Evolutionary conservation across 2,113 vertebrate species (phyloP), one percentile per base, ranked within the genome.

Genomic region (Rousettus leschenaultii): DNA sequence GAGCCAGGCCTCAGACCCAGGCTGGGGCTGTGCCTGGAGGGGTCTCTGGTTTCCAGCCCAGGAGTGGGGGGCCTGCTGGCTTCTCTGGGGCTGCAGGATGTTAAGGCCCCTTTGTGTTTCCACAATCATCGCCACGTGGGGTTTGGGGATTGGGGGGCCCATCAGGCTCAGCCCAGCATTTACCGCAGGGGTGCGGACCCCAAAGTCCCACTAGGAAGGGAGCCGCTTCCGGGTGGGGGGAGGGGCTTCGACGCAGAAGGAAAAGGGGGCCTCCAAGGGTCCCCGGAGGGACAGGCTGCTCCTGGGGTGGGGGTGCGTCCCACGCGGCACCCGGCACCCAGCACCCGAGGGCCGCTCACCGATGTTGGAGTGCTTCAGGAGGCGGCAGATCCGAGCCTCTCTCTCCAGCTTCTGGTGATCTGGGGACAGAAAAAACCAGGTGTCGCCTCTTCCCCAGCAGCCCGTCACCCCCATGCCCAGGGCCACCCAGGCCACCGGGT

Each of bases 321-420:
- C 51, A 16, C 51, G 51, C 51, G 1, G 48, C 12, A 6, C 11
- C 59, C 75, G 1, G 4, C 1, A 51, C 48, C 48, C 3, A 51
- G 48, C 48, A 14, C 48, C 48, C 14, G 0, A 16, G 3, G 4
- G 24, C 19, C 1, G 19, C 99, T 99, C 98, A 99, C 99, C 99
- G 0, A 99, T 99, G 98, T 99, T 99, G 96, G 99, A 98, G 92
- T 99, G 99, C 95, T 99, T 99, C 95, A 99, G 98, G 82, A 99
- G 98, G 92, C 99, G 99, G 98, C 99, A 99, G 98, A 99, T 99
- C 4, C 99, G 98, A 2, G 99, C 99, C 97, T 99, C 99, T 38
- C 99, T 98, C 98, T 99, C 99, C 98, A 99, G 98, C 88, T 99
- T 99, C 99, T 99, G 99, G 97, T 99, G 99, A 97, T 99, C 99